phyloP scores from a whole-genome alignment of 92 coral and sea anemone species.

The Scolanthus callimorphus region DNA sequence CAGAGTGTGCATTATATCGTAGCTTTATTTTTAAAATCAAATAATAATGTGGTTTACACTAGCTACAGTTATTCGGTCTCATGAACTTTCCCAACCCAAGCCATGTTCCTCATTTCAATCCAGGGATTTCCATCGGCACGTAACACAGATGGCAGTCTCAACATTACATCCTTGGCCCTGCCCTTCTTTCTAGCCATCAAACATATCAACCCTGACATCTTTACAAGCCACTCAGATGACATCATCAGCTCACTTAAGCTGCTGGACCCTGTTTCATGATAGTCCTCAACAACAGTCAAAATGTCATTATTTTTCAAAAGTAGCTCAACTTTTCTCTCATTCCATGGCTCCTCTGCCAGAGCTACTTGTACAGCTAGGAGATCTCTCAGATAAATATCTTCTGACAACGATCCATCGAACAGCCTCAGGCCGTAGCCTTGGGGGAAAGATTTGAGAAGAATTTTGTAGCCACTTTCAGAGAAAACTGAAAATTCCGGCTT shows the following conservation, averaged over 20 bases:
- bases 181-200: conserved; percentile 38
- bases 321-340: conserved; percentile 48
- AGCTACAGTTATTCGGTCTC: too few relatives aligned
- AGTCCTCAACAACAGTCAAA: conserved; percentile 39
- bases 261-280: conserved; percentile 19
- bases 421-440: conserved; percentile 29
- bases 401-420: conserved; percentile 32
- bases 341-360: conserved; percentile 69
- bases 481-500: conserved; percentile 57
- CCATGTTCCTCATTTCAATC: conserved; percentile 59
- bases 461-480: conserved; percentile 45
- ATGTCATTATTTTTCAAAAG: conserved; percentile 44
- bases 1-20: too few relatives aligned
- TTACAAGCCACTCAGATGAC: conserved; percentile 78
- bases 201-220: conserved; percentile 62
- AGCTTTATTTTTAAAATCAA: too few relatives aligned
- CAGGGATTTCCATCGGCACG: conserved; percentile 68
- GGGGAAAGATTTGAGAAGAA: conserved; percentile 11
- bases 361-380: conserved; percentile 49
- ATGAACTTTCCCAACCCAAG: conserved; percentile 33
- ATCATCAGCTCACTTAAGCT: conserved; percentile 64
- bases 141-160: conserved; percentile 61
- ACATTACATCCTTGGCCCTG: conserved; percentile 8
- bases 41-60: too few relatives aligned
- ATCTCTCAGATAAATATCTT: conserved; percentile 42